These are phyloP conservation scores for Psammodynastes pulverulentus DNA, from an alignment of 2,113 vertebrate genomes.

Conservation along the genomic window DNA sequence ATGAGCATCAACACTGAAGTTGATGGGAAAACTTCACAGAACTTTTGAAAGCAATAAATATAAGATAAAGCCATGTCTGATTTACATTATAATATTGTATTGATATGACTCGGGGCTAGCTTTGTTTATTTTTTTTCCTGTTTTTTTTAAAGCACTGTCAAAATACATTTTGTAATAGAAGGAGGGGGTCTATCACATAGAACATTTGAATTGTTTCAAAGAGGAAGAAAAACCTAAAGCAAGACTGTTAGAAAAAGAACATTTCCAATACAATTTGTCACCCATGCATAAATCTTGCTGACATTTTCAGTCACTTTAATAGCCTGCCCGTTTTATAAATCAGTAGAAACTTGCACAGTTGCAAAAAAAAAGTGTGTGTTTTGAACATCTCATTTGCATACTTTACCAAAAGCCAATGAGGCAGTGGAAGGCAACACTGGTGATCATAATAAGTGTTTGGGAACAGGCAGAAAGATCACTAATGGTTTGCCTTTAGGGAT, in stretches of 20 bases:
- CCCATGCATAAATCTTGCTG: slow-evolving; percentile 99
- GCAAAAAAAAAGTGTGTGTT: slow-evolving; percentile 96
- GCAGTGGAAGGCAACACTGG: slow-evolving; percentile 92
- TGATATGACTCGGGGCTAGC: slow-evolving; percentile 61
- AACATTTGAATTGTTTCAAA: slow-evolving; percentile 60
- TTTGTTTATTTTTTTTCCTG: slow-evolving; percentile 71
- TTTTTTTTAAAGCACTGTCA: slow-evolving; percentile 61
- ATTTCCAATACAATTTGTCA: slow-evolving; percentile 97
- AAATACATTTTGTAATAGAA: slow-evolving; percentile 67
- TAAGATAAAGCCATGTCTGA: slow-evolving; percentile 42
- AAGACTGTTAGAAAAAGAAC: slow-evolving; percentile 76
- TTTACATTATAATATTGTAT: slow-evolving; percentile 61
- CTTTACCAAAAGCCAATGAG: slow-evolving; percentile 99
- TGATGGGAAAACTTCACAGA: slow-evolving; percentile 42
- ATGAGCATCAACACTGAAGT: slow-evolving; percentile 18
- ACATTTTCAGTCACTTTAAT: slow-evolving; percentile 99
- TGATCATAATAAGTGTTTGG: slow-evolving; percentile 99
- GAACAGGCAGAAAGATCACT: slow-evolving; percentile 99
- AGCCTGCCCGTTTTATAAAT: slow-evolving; percentile 94
- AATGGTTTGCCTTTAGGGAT: slow-evolving; percentile 99
- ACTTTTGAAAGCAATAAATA: slow-evolving; percentile 22
- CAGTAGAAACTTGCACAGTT: slow-evolving; percentile 99
- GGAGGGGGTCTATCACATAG: slow-evolving; percentile 52
- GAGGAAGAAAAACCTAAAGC: slow-evolving; percentile 62
- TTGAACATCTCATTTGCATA: slow-evolving; percentile 99